These are phyloP conservation scores for Poecilia velifera DNA, from an alignment of 2,797 vertebrate species.

Conservation along the genomic window DNA sequence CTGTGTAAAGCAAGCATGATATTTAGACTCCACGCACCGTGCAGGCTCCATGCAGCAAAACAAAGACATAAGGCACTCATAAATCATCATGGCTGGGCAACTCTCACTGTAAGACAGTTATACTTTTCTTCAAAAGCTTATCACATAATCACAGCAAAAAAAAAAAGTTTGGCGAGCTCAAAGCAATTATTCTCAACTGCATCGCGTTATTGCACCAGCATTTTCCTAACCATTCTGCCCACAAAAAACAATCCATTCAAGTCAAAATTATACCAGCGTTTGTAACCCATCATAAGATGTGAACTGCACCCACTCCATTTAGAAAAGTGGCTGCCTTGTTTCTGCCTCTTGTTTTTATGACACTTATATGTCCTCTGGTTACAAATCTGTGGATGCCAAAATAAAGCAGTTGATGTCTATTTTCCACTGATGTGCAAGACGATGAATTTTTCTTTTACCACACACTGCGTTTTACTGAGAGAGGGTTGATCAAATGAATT, in stretches of 20 bases:
- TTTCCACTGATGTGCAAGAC: neutral
- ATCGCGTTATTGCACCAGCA: constrained; percentile 45
- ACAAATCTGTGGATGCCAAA: neutral
- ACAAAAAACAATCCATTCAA: constrained; percentile 44
- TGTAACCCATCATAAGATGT: constrained; percentile 26
- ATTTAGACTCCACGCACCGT: constrained; percentile 57
- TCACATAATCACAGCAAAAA: constrained; percentile 65
- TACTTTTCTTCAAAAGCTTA: constrained; percentile 68
- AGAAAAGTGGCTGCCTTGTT: constrained; percentile 1
- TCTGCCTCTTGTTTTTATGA: neutral
- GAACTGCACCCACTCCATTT: constrained; percentile 6
- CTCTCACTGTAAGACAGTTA: constrained; percentile 28
- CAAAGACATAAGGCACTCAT: constrained; percentile 42
- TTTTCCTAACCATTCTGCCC: constrained; percentile 55
- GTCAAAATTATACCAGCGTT: constrained; percentile 35
- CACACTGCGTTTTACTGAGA: neutral
- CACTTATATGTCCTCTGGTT: neutral
- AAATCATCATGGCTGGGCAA: constrained; percentile 61
- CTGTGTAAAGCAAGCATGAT: constrained; percentile 62
- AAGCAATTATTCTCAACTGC: constrained; percentile 57
- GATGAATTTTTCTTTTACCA: neutral
- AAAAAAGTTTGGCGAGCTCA: constrained; percentile 57
- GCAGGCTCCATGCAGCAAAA: constrained; percentile 57
- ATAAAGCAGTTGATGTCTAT: neutral
- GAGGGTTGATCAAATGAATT: neutral